Base-by-base conservation (phyloP, 2,113 vertebrate species). In the Megaleporinus macrocephalus region DNA sequence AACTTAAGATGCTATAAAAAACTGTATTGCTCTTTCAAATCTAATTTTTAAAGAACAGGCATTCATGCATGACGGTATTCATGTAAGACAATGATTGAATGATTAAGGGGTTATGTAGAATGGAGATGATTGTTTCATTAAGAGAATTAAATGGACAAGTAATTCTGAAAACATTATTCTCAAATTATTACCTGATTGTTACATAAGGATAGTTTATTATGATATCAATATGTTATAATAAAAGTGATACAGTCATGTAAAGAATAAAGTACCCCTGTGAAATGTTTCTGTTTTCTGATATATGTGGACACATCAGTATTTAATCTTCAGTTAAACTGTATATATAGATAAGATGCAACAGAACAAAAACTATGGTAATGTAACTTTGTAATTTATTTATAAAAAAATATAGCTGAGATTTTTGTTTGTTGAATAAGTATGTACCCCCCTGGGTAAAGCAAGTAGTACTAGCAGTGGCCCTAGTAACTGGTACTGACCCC, bases 111-210 rank as follows among this genome's bases (percentile, higher is more conserved):
- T 14, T 5, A 13, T 15, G 29, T 26, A n/a, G 18, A 44, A 75
- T 75, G 51, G 14, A 83, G 20, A 65, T 41, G 47, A 72, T 10
- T 44, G 20, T 63, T 72, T 65, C 29, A 65, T 24, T 59, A 51
- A 49, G 51, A 82, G 20, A 73, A 68, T 33, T 33, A 68, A 68
- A 68, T 68, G 30, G 63, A 22, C 6, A 69, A 69, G 9, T 9
- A 1, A 36, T n/a, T 41, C 65, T 44, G 33, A 18, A 10, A 20
- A 1, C 10, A 68, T 36, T 18, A 29, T 65, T 36, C 51, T 0
- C 0, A 26, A 26, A 47, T 51, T 0, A 12, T 41, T 70, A 47
- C 24, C 44, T 69, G 53, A 57, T 68, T 36, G 7, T 26, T 18
- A 1, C 9, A 44, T 44, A 44, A 9, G 11, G 24, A 53, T 2